Evolutionary conservation across 2,113 vertebrate genomes (phyloP).

Genomic region (Sarotherodon lohbergeri): DNA sequence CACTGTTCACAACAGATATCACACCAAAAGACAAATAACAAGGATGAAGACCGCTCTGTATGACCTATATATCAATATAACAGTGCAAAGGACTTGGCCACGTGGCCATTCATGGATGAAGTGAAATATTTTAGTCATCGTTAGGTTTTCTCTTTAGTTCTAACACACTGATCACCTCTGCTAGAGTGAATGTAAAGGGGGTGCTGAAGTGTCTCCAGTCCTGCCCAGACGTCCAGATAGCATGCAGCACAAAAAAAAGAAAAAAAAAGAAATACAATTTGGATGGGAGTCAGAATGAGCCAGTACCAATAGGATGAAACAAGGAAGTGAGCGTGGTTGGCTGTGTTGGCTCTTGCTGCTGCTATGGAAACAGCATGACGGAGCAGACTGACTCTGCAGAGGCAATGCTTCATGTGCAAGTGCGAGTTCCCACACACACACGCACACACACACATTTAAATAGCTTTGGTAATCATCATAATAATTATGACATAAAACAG

Average conservation of each 20-base stretch:
- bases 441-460: neutral
- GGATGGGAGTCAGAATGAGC: conserved; percentile 8
- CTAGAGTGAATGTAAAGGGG: neutral
- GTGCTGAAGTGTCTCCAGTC: neutral
- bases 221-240: neutral
- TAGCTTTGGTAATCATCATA: neutral
- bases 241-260: neutral
- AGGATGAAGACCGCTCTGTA: neutral
- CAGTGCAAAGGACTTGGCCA: neutral
- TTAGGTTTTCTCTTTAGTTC: neutral
- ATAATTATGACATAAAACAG: neutral
- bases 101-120: neutral
- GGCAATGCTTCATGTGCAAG: conserved; percentile 9
- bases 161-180: neutral
- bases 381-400: conserved; percentile 63
- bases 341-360: conserved; percentile 54
- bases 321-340: conserved; percentile 57
- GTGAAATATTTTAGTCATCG: neutral
- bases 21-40: neutral
- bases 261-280: neutral
- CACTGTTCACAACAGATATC: neutral
- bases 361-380: conserved; percentile 66
- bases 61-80: neutral
- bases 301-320: conserved; percentile 27
- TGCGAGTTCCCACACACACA: neutral